Conservation (phyloP, 2,888 invertebrate species). For the Podotricha telesiphe region DNA sequence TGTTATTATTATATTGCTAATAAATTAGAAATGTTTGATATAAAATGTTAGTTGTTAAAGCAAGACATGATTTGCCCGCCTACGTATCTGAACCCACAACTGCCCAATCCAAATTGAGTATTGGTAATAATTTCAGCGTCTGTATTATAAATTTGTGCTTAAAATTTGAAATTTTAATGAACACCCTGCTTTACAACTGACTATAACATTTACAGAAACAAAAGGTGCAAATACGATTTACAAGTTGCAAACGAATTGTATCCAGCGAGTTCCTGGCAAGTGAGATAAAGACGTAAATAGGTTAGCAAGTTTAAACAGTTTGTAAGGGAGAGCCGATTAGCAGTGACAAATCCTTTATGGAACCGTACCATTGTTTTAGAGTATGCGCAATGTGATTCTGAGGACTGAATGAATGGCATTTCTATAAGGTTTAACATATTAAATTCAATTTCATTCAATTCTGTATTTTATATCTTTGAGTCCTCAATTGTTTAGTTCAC, state of each 20-base stretch:
- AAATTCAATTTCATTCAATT: no score
- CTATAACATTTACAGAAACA: conserved; percentile 10
- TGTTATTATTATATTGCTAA: no score
- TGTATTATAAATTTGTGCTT: neutral
- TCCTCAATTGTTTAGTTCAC: no score
- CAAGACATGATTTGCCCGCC: no score
- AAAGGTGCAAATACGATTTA: conserved; percentile 25
- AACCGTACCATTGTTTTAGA: conserved; percentile 30
- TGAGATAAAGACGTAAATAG: conserved; percentile 37
- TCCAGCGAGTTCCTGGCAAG: conserved; percentile 27
- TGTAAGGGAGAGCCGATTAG: conserved; percentile 39
- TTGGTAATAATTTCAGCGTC: neutral
- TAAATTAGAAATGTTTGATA: no score
- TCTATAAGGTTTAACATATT: neutral
- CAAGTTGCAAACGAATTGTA: conserved; percentile 34
- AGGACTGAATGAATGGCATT: conserved; percentile 4
- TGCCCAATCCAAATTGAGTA: no score
- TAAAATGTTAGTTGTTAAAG: no score
- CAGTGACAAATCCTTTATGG: conserved; percentile 35
- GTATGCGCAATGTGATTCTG: conserved; percentile 21
- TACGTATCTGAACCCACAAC: no score
- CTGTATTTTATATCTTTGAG: no score
- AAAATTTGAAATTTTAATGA: neutral
- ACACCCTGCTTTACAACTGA: neutral
- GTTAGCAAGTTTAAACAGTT: conserved; percentile 33